Percentiles rank a stretch among this genome's conserved stretches.
Evolutionary conservation across 2,888 invertebrate genomes (phyloP).

Genomic region (Euproctis similis): DNA sequence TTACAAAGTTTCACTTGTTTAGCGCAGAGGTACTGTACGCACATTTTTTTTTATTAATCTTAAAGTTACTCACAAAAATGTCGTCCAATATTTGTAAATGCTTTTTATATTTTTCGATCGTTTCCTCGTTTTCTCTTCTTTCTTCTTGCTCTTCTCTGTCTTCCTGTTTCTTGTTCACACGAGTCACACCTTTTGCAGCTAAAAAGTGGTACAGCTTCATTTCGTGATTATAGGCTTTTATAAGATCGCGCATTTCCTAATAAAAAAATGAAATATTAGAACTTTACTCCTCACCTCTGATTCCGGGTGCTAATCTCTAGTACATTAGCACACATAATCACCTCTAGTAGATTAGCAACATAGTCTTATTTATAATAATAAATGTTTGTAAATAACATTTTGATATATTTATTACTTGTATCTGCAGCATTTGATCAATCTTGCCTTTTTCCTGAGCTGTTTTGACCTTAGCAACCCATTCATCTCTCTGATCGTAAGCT

Average conservation of each 20-base stretch:
- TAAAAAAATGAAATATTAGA: no score
- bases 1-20: no score
- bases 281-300: no score
- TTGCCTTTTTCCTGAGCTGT: conserved; percentile 81
- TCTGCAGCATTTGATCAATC: conserved; percentile 79
- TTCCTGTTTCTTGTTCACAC: conserved; percentile 73
- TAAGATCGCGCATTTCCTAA: conserved; percentile 85
- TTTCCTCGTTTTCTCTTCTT: conserved; percentile 31
- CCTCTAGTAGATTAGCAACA: no score
- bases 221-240: conserved; percentile 83
- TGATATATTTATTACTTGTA: conserved; percentile 61
- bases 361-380: no score
- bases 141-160: conserved; percentile 30
- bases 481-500: conserved; percentile 86
- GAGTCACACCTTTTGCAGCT: conserved; percentile 81
- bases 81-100: conserved; percentile 41
- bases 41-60: no score
- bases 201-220: conserved; percentile 83
- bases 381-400: no score
- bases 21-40: no score
- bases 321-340: no score
- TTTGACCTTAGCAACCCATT: conserved; percentile 80
- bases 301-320: no score
- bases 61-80: conserved; percentile 38
- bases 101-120: conserved; percentile 23